Conservation (phyloP, 2,888 invertebrate species). For the Timema cristinae region DNA sequence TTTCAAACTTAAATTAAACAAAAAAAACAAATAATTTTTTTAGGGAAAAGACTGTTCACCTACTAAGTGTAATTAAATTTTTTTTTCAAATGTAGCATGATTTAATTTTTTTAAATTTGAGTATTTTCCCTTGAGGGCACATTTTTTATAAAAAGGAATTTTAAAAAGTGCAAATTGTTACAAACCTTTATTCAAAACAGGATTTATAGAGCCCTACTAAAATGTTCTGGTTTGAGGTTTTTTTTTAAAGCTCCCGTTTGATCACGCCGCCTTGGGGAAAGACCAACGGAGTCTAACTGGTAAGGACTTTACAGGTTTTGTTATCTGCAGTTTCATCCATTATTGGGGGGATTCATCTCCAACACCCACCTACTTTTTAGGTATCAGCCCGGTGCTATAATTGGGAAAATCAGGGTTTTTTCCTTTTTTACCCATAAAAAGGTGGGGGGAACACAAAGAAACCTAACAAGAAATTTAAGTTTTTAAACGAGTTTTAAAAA, state of each 20-base stretch:
- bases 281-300: constrained; percentile 56
- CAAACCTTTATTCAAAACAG: no score
- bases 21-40: neutral
- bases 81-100: no score
- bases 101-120: no score
- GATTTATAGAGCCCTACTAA: no score
- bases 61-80: no score
- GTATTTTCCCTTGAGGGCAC: no score
- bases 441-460: constrained; percentile 30
- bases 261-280: constrained; percentile 56
- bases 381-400: constrained; percentile 53
- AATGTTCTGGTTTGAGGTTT: neutral
- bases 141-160: no score
- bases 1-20: neutral
- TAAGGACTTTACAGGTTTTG: no score
- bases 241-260: constrained; percentile 44
- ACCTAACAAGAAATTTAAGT: neutral
- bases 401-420: constrained; percentile 57
- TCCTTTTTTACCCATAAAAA: constrained; percentile 36
- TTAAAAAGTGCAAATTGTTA: no score
- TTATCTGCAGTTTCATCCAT: constrained; percentile 49
- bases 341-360: constrained; percentile 56
- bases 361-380: constrained; percentile 56
- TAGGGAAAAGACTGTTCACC: neutral
- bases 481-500: no score